Percentiles rank a stretch among this genome's conserved stretches.
phyloP scores from a whole-genome alignment of 2,113 vertebrate genomes.

The Leptobrachium ailaonicum region DNA sequence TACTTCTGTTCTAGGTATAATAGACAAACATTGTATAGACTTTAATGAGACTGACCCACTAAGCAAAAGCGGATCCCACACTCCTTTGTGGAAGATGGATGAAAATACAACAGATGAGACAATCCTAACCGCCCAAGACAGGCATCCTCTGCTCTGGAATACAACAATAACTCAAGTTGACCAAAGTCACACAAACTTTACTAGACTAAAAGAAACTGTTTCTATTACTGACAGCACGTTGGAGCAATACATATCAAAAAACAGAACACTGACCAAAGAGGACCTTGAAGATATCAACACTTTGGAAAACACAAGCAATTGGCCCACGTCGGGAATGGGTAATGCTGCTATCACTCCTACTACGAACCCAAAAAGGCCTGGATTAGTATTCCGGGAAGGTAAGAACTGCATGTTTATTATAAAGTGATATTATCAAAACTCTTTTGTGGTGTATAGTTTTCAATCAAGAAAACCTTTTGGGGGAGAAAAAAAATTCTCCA shows the following conservation, averaged over 20 bases:
- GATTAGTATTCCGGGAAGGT: slow-evolving; percentile 56
- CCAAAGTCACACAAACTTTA: slow-evolving; percentile 56
- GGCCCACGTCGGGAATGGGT: slow-evolving; percentile 44
- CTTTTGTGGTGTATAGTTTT: no score
- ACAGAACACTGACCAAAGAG: slow-evolving; percentile 35
- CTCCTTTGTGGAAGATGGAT: slow-evolving; percentile 48
- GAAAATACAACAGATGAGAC: slow-evolving; percentile 52
- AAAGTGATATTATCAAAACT: no score
- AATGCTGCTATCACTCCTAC: slow-evolving; percentile 47
- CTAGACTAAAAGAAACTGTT: slow-evolving; percentile 48
- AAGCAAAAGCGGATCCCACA: slow-evolving; percentile 52
- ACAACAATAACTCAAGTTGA: slow-evolving; percentile 38
- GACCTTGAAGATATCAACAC: background rate
- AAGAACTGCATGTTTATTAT: slow-evolving; percentile 34
- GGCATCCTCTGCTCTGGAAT: slow-evolving; percentile 50
- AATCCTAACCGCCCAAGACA: slow-evolving; percentile 21
- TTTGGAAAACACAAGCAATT: background rate
- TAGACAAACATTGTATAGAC: slow-evolving; percentile 70
- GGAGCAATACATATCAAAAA: slow-evolving; percentile 7
- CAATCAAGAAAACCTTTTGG: no score
- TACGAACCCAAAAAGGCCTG: slow-evolving; percentile 35
- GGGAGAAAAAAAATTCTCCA: no score
- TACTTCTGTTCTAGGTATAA: slow-evolving; percentile 66
- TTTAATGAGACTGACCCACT: slow-evolving; percentile 66
- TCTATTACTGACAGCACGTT: slow-evolving; percentile 46